These are phyloP conservation scores for Indri indri DNA, from an alignment of 2,113 vertebrate species.

Conservation along the genomic window DNA sequence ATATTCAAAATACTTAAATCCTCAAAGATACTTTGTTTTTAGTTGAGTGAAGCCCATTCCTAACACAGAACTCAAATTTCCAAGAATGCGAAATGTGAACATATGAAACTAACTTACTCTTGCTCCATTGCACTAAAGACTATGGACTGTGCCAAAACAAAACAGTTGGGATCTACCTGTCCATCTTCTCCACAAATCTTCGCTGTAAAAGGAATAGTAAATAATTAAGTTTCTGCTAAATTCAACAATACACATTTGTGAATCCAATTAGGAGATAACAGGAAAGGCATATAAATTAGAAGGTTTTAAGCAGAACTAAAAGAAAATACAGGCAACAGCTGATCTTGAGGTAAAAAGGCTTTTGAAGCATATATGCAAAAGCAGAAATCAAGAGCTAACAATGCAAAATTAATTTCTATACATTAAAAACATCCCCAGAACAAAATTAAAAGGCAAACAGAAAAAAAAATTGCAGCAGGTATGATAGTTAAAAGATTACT, in stretches of 20 bases:
- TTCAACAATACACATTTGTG: background rate
- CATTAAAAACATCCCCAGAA: constrained; percentile 1
- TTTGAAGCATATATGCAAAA: background rate
- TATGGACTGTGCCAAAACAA: constrained; percentile 93
- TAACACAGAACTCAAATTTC: background rate
- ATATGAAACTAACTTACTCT: constrained; percentile 88
- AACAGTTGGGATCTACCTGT: constrained; percentile 98
- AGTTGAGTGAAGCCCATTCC: background rate
- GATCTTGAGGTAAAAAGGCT: background rate
- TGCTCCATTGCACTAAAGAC: constrained; percentile 94
- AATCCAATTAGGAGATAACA: constrained; percentile 25
- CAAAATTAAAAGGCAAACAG: constrained; percentile 9
- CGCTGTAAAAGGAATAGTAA: constrained; percentile 85
- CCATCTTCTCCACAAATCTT: constrained; percentile 99
- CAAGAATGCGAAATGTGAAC: background rate
- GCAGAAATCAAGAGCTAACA: constrained; percentile 45
- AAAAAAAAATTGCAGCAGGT: background rate
- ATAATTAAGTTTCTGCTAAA: constrained; percentile 32
- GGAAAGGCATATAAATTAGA: background rate
- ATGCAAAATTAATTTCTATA: background rate
- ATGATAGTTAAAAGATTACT: background rate
- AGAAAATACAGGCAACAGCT: background rate
- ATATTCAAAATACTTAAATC: constrained; percentile 16
- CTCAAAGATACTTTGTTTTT: constrained; percentile 27
- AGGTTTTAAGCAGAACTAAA: constrained; percentile 18